Base-by-base conservation (phyloP, 1,140 invertebrate species). In the Whitmania pigra region DNA sequence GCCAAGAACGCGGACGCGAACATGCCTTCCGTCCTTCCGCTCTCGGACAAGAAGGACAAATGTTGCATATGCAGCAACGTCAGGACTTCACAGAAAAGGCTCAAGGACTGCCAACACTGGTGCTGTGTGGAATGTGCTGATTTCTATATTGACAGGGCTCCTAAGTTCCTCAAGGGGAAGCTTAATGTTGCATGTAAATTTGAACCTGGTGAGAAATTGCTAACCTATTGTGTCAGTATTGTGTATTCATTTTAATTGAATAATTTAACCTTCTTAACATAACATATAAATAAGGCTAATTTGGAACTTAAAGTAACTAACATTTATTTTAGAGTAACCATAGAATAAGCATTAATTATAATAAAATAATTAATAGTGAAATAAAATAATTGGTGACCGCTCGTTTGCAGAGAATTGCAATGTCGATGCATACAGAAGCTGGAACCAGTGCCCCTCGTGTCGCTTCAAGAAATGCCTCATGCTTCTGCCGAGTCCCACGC, bases 1-100 rank as follows among this genome's bases (percentile, higher is more conserved):
- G 53, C 76, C 80, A n/a, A 76, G 77, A 20, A 79, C 80, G 74
- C 77, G 78, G 73, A 75, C 80, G n/a, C 78, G 79, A 72, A 75
- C 80, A n/a, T 79, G 79, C 68, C 73, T 78, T 49, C 43, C 43
- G 43, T 49, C 43, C 57, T 76, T 77, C 60, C 27, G 7, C 25
- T 25, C 22, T 9, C 22, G 18, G 71, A 22, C 27, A 72, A 63
- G 55, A 72, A 63, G 31, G 67, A 40, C 6, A 68, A 63, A 20
- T 63, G 57, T 20, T 63, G 57, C 57, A 63, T 63, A 13, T 63
- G 57, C 57, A n/a, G 18, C 57, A 13, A 22, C 7, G 11, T 63
- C 29, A 63, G 57, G 57, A 22, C 29, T 11, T 63, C 22, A 7
- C 57, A 63, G 57, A 63, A 63, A 31, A 63, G 29, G 22, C 22